Evolutionary conservation across 2,888 invertebrate species (phyloP), one percentile per base, ranked within the genome.

Genomic region (Amphimallon solstitiale): DNA sequence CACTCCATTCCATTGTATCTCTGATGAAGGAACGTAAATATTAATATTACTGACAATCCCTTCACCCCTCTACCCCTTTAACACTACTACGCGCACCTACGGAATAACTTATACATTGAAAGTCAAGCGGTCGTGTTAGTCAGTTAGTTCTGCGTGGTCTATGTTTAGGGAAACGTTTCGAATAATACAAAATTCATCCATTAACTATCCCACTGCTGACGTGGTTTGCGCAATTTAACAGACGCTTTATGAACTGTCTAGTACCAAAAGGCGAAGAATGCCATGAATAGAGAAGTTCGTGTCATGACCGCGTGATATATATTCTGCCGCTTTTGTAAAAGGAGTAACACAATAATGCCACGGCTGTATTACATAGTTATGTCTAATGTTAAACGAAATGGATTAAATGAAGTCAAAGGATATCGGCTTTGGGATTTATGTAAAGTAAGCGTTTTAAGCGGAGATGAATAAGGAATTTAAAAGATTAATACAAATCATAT

Each of bases 181-280:
- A 21, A 46, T 19, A 46, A 46, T 46, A 19, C 15, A n/a, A 46
- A 46, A 46, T 17, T 46, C 21, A 19, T 19, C 46, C 46, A 21
- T 46, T 46, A 46, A 46, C 15, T 46, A 19, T 19, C 19, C 21
- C 5, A 46, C 46, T 19, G 46, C 19, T 46, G 46, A n/a, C 19
- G 21, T 46, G 46, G n/a, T n/a, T 46, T 21, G 15, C 46, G 10
- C 23, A 48, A 48, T 48, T 48, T 48, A 48, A 23, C 19, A 19
- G 15, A 17, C 23, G 61, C 45, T 61, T 34, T 61, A 61, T 61
- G 61, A 61, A 61, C 45, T 61, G 61, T 23, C 46, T 61, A 29
- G 61, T 46, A 29, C 45, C 61, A 35, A 23, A 61, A 61, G 61
- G 61, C 34, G 29, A 61, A 61, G 61, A 61, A 61, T 61, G 61